Base-by-base conservation (phyloP, 2,797 vertebrate species). In the Centropyge bicolor region DNA sequence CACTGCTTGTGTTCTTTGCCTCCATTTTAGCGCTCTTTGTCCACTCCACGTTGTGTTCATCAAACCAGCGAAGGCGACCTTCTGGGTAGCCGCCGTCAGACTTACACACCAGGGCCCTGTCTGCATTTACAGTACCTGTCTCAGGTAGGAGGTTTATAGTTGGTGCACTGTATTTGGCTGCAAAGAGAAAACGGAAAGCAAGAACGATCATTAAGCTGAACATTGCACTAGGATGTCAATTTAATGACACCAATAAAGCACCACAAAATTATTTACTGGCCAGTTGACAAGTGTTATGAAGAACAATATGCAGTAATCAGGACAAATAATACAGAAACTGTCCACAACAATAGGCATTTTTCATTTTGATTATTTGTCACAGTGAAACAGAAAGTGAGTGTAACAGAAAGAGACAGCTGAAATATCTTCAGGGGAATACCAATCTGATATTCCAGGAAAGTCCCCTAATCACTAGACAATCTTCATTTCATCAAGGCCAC, bases 51-150 rank as follows among this genome's bases (percentile, higher is more conserved):
- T 13, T 0, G 1, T 20, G 0, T 1, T 11, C 12, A 11, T 49
- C 90, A 48, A 90, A 91, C 95, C 95, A 96, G 20, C 8, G 66
- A 56, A 96, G 41, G 11, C 12, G 0, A 2, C 93, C 94, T 64
- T 63, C 0, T 20, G 93, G 95, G 74, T 88, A 94, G 27, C 95
- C 94, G 1, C 78, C 90, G 0, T 0, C 11, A 6, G 93, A 46
- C 0, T 24, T 17, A 54, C 95, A 96, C 2, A 9, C 38, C 68
- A 96, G 48, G 1, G 22, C 38, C 4, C 38, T 60, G 0, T 8
- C 7, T 31, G 0, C 0, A 0, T 66, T 13, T 1, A 0, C 1
- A 14, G 0, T 1, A 0, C 63, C 20, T 3, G 9, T 16, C 14
- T 59, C 0, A 1, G 75, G 48, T 2, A 0, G 5, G 13, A 1